These are phyloP conservation scores for Chymomyza procnemis DNA, from an alignment of 2,888 invertebrate genomes.

Conservation along the genomic window DNA sequence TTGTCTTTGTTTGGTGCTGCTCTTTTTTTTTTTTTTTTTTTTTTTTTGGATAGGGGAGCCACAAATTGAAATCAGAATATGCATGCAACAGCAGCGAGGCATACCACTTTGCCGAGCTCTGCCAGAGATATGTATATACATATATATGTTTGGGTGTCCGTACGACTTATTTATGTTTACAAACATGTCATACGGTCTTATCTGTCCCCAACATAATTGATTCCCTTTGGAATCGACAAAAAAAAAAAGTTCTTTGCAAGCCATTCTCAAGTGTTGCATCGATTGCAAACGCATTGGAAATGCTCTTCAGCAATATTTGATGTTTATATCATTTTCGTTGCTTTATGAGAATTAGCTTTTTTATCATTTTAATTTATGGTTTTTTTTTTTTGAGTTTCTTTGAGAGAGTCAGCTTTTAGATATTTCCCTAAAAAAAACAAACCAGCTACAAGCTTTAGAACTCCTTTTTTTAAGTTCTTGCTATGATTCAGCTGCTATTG, in stretches of 20 bases:
- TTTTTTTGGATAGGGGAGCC: constrained; percentile 38
- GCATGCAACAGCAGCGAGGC: constrained; percentile 34
- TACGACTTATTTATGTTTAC: neutral
- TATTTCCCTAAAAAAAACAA: no score
- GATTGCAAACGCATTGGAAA: neutral
- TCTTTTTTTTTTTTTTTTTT: constrained; percentile 19
- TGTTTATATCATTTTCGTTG: neutral
- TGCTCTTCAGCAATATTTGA: neutral
- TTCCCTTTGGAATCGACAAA: neutral
- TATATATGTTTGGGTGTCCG: neutral
- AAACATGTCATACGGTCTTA: neutral
- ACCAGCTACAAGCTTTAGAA: no score
- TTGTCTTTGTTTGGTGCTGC: constrained; percentile 13
- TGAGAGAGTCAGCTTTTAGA: no score
- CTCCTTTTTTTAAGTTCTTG: no score
- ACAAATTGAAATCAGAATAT: constrained; percentile 58
- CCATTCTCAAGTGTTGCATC: neutral
- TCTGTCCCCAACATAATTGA: neutral
- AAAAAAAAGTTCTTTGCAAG: neutral
- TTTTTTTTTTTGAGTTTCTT: no score
- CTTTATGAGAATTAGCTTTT: no score
- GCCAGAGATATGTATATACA: neutral
- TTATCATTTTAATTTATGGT: no score
- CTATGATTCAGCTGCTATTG: no score
- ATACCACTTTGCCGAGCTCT: constrained; percentile 6